Conservation (phyloP, 2,888 invertebrate species). For the Acanthosoma haemorrhoidale region DNA sequence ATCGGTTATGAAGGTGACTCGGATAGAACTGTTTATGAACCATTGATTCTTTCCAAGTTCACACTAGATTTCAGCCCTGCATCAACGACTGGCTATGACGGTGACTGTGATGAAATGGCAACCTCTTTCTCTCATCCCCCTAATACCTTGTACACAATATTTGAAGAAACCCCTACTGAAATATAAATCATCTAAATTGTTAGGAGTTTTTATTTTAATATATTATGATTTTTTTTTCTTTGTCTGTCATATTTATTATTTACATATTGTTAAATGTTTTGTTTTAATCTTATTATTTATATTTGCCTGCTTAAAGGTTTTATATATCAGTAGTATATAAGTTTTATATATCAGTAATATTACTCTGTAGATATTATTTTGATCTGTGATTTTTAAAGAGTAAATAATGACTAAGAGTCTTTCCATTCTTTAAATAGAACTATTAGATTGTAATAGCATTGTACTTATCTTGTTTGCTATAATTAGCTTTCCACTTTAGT, state of each 20-base stretch:
- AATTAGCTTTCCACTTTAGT: too few relatives aligned
- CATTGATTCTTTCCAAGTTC: background rate
- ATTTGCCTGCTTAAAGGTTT: too few relatives aligned
- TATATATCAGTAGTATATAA: too few relatives aligned
- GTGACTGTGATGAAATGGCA: constrained; percentile 11
- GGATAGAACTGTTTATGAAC: background rate
- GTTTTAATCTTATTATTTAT: too few relatives aligned
- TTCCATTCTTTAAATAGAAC: too few relatives aligned
- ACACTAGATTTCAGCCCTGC: constrained; percentile 11
- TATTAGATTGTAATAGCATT: too few relatives aligned
- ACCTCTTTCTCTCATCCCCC: constrained; percentile 19
- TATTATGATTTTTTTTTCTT: background rate
- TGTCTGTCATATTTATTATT: background rate
- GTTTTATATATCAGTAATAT: too few relatives aligned
- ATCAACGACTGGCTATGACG: background rate
- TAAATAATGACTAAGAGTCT: too few relatives aligned
- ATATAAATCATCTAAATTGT: background rate
- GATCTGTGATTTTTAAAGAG: too few relatives aligned
- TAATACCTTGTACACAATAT: constrained; percentile 18
- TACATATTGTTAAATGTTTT: too few relatives aligned
- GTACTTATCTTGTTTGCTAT: too few relatives aligned
- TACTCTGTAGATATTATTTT: too few relatives aligned
- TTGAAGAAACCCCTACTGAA: constrained; percentile 17
- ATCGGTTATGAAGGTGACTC: constrained; percentile 15
- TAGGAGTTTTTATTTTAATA: background rate